Evolutionary conservation across 2,888 invertebrate genomes (phyloP).

Genomic region (Tubulanus polymorphus): DNA sequence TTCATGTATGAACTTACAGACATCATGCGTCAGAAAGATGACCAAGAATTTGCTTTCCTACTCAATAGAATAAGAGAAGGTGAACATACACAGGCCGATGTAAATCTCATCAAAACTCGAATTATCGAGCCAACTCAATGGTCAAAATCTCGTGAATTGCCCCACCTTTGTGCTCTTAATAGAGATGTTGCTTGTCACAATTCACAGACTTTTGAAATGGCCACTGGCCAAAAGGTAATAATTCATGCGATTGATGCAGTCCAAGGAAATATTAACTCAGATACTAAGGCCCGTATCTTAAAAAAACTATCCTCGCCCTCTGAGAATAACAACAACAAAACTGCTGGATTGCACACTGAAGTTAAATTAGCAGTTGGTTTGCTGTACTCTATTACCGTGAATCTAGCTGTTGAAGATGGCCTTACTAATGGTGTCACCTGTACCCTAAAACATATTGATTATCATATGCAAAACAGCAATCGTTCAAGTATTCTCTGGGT

Average conservation of each 20-base stretch:
- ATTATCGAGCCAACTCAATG: too few species aligned
- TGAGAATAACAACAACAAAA: constrained; percentile 15
- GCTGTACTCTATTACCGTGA: constrained; percentile 15
- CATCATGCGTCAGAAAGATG: constrained; percentile 18
- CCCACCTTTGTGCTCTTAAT: too few species aligned
- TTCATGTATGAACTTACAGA: constrained; percentile 3
- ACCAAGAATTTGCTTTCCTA: constrained; percentile 11
- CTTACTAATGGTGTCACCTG: constrained; percentile 24
- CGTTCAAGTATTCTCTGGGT: constrained; percentile 10
- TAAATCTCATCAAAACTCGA: constrained; percentile 8
- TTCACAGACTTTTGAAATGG: too few species aligned
- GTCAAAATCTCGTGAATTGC: too few species aligned
- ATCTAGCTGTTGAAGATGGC: constrained; percentile 23
- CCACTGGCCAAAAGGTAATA: too few species aligned
- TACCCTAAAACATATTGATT: constrained; percentile 18
- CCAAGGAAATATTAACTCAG: constrained; percentile 14
- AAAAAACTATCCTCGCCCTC: too few species aligned
- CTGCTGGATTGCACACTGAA: constrained; percentile 14
- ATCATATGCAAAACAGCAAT: constrained; percentile 11
- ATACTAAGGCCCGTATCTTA: constrained; percentile 11
- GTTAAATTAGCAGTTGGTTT: constrained; percentile 15
- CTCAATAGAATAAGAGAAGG: constrained; percentile 15
- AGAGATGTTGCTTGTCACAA: too few species aligned
- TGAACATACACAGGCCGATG: constrained; percentile 7
- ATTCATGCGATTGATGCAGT: constrained; percentile 18